These are phyloP conservation scores for Semnornis frantzii DNA, from an alignment of 2,113 vertebrate species.

Conservation along the genomic window DNA sequence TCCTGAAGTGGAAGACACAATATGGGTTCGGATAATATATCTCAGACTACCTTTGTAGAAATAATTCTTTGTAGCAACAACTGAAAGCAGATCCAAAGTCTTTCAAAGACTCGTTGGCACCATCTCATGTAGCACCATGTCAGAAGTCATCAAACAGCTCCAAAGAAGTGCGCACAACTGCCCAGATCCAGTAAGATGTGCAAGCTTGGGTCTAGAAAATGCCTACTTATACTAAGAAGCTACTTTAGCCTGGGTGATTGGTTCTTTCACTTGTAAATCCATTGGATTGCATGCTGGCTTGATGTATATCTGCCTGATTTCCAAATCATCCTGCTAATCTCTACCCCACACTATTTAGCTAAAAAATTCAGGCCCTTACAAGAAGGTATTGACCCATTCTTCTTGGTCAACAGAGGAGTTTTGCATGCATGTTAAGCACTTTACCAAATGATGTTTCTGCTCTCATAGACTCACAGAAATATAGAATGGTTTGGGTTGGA, in stretches of 20 bases:
- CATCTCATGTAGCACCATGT: no score
- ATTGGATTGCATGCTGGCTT: neutral
- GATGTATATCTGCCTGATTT: neutral
- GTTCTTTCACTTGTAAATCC: neutral
- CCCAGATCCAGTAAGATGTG: neutral
- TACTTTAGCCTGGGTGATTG: neutral
- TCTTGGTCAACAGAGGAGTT: neutral
- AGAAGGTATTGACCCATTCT: neutral
- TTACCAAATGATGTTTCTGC: neutral
- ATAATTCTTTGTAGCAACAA: neutral
- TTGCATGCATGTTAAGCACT: neutral
- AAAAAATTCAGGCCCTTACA: neutral
- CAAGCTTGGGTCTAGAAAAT: neutral
- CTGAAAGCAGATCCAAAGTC: neutral
- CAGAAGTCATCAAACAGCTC: neutral
- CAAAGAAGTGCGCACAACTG: neutral
- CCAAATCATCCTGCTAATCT: neutral
- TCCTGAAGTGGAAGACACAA: neutral
- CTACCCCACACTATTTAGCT: neutral
- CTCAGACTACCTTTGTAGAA: neutral
- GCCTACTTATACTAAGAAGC: neutral
- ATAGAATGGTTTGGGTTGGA: no score
- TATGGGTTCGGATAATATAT: neutral
- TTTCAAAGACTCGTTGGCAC: neutral
- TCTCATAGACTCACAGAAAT: neutral